Conservation (phyloP, 2,113 vertebrate genomes). For the Channa argus region DNA sequence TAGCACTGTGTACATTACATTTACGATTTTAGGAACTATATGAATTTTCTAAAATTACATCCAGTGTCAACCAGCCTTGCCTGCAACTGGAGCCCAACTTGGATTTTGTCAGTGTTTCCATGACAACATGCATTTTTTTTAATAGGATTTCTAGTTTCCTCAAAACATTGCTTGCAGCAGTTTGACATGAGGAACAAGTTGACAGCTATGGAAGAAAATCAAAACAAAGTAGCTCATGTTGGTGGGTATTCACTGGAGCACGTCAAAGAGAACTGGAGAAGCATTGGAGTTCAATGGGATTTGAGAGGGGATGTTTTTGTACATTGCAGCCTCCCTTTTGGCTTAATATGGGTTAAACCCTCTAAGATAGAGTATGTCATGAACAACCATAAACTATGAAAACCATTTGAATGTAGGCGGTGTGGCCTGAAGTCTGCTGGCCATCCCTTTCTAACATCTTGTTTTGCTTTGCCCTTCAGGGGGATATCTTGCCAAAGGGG, state of each 20-base stretch:
- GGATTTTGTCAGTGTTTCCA: slow-evolving; percentile 42
- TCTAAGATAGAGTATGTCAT: background rate
- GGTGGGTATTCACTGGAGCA: slow-evolving; percentile 29
- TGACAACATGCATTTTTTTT: slow-evolving; percentile 38
- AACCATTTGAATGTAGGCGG: too few species aligned
- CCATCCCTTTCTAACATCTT: slow-evolving; percentile 22
- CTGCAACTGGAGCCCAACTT: slow-evolving; percentile 6
- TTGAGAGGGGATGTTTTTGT: background rate
- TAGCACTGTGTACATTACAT: background rate
- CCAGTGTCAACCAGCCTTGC: background rate
- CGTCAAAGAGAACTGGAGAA: slow-evolving; percentile 14
- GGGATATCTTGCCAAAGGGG: slow-evolving; percentile 43
- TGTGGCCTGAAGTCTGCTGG: slow-evolving; percentile 10
- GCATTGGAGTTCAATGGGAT: background rate
- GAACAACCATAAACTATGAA: too few species aligned
- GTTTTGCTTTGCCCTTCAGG: slow-evolving; percentile 40
- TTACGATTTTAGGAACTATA: too few species aligned
- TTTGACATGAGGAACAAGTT: slow-evolving; percentile 17
- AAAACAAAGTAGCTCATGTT: slow-evolving; percentile 22
- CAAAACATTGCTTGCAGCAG: slow-evolving; percentile 32
- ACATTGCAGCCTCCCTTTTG: background rate
- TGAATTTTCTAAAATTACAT: background rate
- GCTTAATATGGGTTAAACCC: background rate
- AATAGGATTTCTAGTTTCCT: slow-evolving; percentile 45
- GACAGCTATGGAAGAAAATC: slow-evolving; percentile 25